These are phyloP conservation scores for Aspiorhynchus laticeps DNA, from an alignment of 2,113 vertebrate genomes.

Conservation along the genomic window DNA sequence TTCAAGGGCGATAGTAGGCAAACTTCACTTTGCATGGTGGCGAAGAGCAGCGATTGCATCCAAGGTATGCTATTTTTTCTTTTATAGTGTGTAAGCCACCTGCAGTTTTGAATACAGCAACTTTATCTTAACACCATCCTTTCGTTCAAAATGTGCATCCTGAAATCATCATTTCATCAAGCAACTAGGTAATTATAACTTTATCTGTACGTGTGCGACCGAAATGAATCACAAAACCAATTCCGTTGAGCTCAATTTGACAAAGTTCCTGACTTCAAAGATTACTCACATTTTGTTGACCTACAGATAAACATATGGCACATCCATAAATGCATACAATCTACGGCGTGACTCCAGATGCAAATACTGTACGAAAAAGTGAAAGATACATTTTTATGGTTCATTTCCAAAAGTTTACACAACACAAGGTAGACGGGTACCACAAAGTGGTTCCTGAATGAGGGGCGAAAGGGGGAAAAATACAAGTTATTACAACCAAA, in stretches of 20 bases:
- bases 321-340: slow-evolving; percentile 37
- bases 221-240: slow-evolving; percentile 18
- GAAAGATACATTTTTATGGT: slow-evolving; percentile 60
- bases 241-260: slow-evolving; percentile 36
- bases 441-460: slow-evolving; percentile 62
- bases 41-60: slow-evolving; percentile 5
- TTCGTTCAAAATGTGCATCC: not conserved
- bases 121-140: slow-evolving; percentile 1
- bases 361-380: slow-evolving; percentile 51
- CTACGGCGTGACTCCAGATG: slow-evolving; percentile 39
- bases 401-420: slow-evolving; percentile 64
- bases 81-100: not conserved
- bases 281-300: slow-evolving; percentile 49
- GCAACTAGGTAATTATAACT: not conserved
- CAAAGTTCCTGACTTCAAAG: slow-evolving; percentile 35
- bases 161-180: slow-evolving; percentile 5
- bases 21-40: not conserved
- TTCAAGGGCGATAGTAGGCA: slow-evolving; percentile 31
- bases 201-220: not conserved
- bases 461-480: slow-evolving; percentile 44
- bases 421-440: slow-evolving; percentile 55
- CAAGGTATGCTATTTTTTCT: not conserved
- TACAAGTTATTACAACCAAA: slow-evolving; percentile 66
- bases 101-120: not conserved
- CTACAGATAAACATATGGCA: slow-evolving; percentile 48